Evolutionary conservation across 2,113 vertebrate species (phyloP).

Genomic region (Etia nguti): DNA sequence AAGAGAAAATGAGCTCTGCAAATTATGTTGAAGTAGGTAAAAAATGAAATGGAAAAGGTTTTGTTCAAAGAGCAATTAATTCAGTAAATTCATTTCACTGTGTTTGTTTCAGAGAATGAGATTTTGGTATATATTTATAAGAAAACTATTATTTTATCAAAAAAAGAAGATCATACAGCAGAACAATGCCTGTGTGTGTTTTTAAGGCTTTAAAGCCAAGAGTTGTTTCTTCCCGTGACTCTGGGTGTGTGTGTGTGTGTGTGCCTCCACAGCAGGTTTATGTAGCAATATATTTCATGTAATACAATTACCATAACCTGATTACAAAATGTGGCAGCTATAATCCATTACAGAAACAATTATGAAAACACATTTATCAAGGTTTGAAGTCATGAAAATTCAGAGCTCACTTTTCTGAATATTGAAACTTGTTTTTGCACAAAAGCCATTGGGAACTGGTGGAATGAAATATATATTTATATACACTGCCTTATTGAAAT

Average conservation of each 20-base stretch:
- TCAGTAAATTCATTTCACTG: not conserved
- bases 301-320: slow-evolving; percentile 23
- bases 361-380: slow-evolving; percentile 17
- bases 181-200: not conserved
- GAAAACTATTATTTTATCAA: not conserved
- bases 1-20: not conserved
- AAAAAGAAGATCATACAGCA: not conserved
- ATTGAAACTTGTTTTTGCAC: not conserved
- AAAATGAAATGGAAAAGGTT: not conserved
- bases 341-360: slow-evolving; percentile 15
- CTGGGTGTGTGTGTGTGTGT: not conserved
- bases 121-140: not conserved
- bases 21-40: not conserved
- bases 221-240: not conserved
- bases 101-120: not conserved
- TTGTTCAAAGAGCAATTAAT: not conserved
- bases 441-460: not conserved
- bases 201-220: not conserved
- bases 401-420: not conserved
- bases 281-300: not conserved
- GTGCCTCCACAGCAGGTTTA: not conserved
- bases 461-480: not conserved
- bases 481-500: not conserved
- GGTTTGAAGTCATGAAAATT: not conserved
- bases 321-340: not conserved